Evolutionary conservation across 1,140 invertebrate genomes (phyloP).

Genomic region (Drosophila sulfurigaster): DNA sequence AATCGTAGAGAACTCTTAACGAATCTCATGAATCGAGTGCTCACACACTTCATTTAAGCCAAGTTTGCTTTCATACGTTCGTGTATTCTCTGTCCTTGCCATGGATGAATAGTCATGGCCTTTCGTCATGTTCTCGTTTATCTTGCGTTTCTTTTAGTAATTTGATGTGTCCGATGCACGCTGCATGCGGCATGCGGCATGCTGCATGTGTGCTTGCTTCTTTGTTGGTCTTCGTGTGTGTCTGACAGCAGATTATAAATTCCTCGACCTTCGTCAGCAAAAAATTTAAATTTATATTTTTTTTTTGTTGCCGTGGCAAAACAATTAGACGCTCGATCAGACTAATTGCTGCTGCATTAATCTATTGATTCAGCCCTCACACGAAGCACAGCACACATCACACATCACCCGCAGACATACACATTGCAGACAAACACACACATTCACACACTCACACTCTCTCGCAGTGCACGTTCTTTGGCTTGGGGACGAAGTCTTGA

Average conservation of each 20-base stretch:
- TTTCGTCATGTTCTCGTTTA: slow-evolving; percentile 20
- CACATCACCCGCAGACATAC: slow-evolving; percentile 4
- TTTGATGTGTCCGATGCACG: slow-evolving; percentile 35
- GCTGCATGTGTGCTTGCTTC: too few species aligned
- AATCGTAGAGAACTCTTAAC: not conserved
- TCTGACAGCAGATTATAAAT: slow-evolving; percentile 66
- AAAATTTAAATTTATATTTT: slow-evolving; percentile 54
- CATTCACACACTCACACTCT: not conserved
- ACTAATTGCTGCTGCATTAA: slow-evolving; percentile 74
- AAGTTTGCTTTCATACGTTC: slow-evolving; percentile 3
- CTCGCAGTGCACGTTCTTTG: slow-evolving; percentile 20
- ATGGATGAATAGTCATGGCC: slow-evolving; percentile 3
- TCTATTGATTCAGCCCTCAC: slow-evolving; percentile 58
- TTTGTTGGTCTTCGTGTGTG: slow-evolving; percentile 3
- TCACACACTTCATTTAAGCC: slow-evolving; percentile 3
- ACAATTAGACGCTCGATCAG: slow-evolving; percentile 73
- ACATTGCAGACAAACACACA: not conserved
- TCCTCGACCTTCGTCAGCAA: slow-evolving; percentile 42
- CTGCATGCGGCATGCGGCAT: slow-evolving; percentile 2
- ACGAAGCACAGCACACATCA: not conserved
- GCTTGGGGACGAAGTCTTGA: slow-evolving; percentile 48
- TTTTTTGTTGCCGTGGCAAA: slow-evolving; percentile 47
- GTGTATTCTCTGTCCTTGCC: not conserved
- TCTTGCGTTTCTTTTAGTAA: slow-evolving; percentile 30
- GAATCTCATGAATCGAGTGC: slow-evolving; percentile 1